These are phyloP conservation scores for Esox niger DNA, from an alignment of 2,113 vertebrate genomes.

Conservation along the genomic window DNA sequence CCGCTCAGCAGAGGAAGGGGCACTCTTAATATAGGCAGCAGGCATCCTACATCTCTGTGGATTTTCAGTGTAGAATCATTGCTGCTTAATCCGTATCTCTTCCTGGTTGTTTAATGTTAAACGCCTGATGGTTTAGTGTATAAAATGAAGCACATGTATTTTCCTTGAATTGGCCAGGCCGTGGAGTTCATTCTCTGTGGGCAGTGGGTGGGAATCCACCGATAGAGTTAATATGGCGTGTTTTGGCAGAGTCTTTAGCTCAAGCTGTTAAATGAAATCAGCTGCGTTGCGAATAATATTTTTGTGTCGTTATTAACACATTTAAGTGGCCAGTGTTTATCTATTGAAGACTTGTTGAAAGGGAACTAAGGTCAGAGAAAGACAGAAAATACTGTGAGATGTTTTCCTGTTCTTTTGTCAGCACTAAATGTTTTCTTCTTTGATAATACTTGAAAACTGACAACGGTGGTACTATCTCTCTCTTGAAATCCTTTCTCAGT, in stretches of 20 bases:
- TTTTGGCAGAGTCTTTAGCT: conserved; percentile 7
- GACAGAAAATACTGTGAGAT: neutral
- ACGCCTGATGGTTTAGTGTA: neutral
- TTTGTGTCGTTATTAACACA: neutral
- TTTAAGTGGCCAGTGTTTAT: neutral
- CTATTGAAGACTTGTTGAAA: conserved; percentile 5
- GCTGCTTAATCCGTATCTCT: conserved; percentile 1
- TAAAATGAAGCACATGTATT: neutral
- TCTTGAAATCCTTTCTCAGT: neutral
- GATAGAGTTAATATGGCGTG: neutral
- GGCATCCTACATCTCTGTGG: neutral
- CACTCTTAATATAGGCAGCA: neutral
- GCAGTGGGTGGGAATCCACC: neutral
- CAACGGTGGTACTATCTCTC: neutral
- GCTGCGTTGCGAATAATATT: conserved; percentile 2
- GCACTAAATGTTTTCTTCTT: neutral
- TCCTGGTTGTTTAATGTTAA: conserved; percentile 1
- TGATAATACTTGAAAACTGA: conserved; percentile 9
- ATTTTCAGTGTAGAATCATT: neutral
- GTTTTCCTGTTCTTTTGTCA: neutral
- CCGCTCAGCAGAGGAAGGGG: neutral
- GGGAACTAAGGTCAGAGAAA: conserved; percentile 14
- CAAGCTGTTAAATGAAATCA: neutral
- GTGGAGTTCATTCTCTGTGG: neutral
- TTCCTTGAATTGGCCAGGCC: neutral